Conservation (phyloP, 2,113 vertebrate species). For the Ammodytes dubius region DNA sequence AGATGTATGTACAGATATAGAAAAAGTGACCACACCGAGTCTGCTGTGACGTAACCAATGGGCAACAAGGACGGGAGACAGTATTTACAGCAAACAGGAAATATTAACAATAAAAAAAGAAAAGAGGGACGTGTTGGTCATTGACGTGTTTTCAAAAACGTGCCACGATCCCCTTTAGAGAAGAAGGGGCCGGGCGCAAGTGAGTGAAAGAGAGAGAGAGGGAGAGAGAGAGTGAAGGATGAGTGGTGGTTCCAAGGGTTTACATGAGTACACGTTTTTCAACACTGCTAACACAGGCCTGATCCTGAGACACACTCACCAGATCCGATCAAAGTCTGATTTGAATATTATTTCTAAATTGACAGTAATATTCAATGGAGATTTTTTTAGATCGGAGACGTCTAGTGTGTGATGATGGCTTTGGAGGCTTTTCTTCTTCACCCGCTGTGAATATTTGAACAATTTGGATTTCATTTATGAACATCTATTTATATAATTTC, state of each 20-base stretch:
- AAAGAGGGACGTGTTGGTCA: slow-evolving; percentile 44
- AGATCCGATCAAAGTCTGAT: slow-evolving; percentile 39
- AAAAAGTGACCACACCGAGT: slow-evolving; percentile 65
- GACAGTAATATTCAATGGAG: slow-evolving; percentile 43
- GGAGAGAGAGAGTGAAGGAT: slow-evolving; percentile 3
- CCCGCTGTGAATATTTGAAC: not conserved
- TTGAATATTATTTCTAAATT: slow-evolving; percentile 29
- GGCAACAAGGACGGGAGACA: slow-evolving; percentile 62
- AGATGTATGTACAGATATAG: slow-evolving; percentile 72
- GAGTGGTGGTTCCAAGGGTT: slow-evolving; percentile 1
- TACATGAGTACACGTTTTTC: not conserved
- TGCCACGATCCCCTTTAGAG: slow-evolving; percentile 27
- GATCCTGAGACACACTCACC: slow-evolving; percentile 63
- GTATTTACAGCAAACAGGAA: slow-evolving; percentile 77
- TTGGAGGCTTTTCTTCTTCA: slow-evolving; percentile 47
- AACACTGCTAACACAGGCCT: slow-evolving; percentile 32
- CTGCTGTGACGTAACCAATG: slow-evolving; percentile 56
- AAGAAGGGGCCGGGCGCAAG: slow-evolving; percentile 15
- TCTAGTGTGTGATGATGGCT: slow-evolving; percentile 51
- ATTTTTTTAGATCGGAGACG: slow-evolving; percentile 24
- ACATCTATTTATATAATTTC: slow-evolving; percentile 6
- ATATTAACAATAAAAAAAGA: slow-evolving; percentile 48
- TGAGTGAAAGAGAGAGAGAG: slow-evolving; percentile 41
- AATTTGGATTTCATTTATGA: slow-evolving; percentile 18
- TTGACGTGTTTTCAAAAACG: slow-evolving; percentile 33